These are phyloP conservation scores for Eptesicus fuscus DNA, from an alignment of 2,113 vertebrate genomes.

Conservation along the genomic window DNA sequence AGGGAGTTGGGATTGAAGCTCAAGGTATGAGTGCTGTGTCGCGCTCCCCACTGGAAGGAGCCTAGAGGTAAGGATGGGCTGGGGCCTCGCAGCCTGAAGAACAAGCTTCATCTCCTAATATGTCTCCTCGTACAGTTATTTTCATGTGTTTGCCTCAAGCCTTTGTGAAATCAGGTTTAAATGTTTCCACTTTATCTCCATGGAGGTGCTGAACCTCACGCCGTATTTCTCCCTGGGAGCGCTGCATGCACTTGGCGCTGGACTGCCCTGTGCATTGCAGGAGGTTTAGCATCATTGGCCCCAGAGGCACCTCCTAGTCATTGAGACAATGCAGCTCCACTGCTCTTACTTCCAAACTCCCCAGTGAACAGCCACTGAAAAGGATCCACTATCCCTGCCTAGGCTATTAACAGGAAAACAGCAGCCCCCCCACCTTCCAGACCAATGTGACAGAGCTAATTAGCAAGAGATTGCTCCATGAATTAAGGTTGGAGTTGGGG, in stretches of 20 bases:
- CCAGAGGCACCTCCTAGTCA: neutral
- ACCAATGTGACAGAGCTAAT: neutral
- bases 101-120: neutral
- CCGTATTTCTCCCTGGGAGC: neutral
- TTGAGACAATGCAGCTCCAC: neutral
- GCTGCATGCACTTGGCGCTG: neutral
- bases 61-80: neutral
- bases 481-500: neutral
- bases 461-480: neutral
- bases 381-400: neutral
- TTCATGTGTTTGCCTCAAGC: neutral
- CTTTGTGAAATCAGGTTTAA: neutral
- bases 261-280: neutral
- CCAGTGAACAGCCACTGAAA: neutral
- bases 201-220: neutral
- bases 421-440: neutral
- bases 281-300: neutral
- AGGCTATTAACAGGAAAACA: neutral
- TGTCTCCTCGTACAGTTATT: neutral
- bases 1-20: neutral
- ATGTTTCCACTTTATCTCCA: neutral
- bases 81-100: neutral
- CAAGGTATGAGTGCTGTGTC: neutral
- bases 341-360: neutral
- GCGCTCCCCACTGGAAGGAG: neutral